Evolutionary conservation across 2,113 vertebrate genomes (phyloP).

Genomic region (Arothron firmamentum): DNA sequence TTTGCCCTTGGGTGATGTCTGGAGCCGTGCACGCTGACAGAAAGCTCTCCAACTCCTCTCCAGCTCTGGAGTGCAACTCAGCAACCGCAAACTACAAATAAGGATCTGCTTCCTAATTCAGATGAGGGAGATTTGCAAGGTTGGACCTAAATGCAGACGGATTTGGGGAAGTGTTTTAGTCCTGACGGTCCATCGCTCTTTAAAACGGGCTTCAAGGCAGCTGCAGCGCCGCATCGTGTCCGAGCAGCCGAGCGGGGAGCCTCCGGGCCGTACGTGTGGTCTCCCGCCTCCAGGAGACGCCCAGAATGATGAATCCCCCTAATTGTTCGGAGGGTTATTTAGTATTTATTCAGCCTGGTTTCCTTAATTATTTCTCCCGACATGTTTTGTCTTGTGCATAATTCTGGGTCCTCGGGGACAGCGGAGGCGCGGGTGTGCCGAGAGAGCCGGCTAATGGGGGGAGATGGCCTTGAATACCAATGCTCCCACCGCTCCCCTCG

Average conservation of each 20-base stretch:
- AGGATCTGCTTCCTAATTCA: constrained; percentile 60
- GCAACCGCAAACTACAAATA: constrained; percentile 61
- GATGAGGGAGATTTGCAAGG: constrained; percentile 61
- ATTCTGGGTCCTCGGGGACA: constrained; percentile 50
- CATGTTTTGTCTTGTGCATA: constrained; percentile 67
- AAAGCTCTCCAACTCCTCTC: constrained; percentile 54
- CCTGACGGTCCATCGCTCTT: background rate
- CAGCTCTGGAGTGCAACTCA: constrained; percentile 55
- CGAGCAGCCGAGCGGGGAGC: background rate
- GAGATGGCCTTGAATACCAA: constrained; percentile 69
- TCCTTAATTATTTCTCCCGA: constrained; percentile 68
- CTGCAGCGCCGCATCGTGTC: background rate
- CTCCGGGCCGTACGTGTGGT: constrained; percentile 27
- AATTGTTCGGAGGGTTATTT: constrained; percentile 60
- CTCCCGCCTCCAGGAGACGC: constrained; percentile 18
- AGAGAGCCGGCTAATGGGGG: constrained; percentile 61
- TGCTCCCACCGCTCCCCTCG: constrained; percentile 49
- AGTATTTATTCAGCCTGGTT: constrained; percentile 63
- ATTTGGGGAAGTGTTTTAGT: too few species aligned
- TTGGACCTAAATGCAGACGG: constrained; percentile 54
- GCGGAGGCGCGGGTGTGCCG: constrained; percentile 55
- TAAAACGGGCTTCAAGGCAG: background rate
- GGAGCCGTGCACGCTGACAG: constrained; percentile 31
- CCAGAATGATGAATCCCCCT: constrained; percentile 46
- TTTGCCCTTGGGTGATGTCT: constrained; percentile 62